Conservation (phyloP, 2,888 invertebrate genomes). For the Tipula vernalis region DNA sequence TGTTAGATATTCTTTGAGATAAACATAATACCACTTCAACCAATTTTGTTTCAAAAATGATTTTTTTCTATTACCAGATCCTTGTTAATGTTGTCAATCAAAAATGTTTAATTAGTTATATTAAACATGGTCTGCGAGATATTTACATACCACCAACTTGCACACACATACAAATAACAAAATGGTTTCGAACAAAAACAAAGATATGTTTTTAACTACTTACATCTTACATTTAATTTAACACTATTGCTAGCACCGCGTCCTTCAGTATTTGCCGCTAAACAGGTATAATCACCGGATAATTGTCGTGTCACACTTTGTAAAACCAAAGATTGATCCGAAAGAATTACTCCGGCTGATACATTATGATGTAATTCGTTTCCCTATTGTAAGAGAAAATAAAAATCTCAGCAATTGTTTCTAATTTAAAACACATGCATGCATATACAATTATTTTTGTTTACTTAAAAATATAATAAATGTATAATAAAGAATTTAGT, state of each 20-base stretch:
- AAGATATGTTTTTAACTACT: conserved; percentile 32
- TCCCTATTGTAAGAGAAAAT: conserved; percentile 39
- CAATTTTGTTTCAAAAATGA: background rate
- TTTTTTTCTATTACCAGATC: background rate
- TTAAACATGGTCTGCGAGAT: background rate
- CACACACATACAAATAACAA: background rate
- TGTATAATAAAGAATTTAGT: background rate
- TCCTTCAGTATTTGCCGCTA: conserved; percentile 75
- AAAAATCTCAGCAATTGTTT: background rate
- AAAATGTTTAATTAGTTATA: conserved; percentile 13
- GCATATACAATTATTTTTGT: background rate
- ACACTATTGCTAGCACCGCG: conserved; percentile 64
- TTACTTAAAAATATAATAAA: background rate
- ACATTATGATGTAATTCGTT: conserved; percentile 73
- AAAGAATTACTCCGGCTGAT: conserved; percentile 67
- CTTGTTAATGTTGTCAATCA: background rate
- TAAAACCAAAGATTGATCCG: conserved; percentile 74
- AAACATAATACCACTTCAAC: background rate
- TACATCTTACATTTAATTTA: conserved; percentile 54
- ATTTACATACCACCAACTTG: background rate
- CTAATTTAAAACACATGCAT: background rate
- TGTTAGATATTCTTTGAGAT: background rate
- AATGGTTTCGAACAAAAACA: background rate
- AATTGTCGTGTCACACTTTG: conserved; percentile 70
- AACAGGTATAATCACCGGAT: conserved; percentile 79